Evolutionary conservation across 1,140 invertebrate species (phyloP), one percentile per base, ranked within the genome.

Genomic region (Leptinotarsa undecemlineata): DNA sequence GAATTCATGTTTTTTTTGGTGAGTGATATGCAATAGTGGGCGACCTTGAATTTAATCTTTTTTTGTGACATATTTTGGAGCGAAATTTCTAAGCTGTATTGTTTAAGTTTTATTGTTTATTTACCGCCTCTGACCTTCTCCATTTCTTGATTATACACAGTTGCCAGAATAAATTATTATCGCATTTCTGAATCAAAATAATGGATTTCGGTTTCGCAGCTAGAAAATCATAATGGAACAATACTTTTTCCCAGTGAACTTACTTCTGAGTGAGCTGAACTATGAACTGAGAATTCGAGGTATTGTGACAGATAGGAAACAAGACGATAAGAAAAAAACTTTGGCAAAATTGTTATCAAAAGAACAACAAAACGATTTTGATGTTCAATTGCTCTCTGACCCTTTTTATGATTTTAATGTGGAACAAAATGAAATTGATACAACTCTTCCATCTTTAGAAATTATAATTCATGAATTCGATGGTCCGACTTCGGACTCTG

Each of bases 221-320:
- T 26, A 26, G 23, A 26, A 26, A 26, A 5, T 26, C 23, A 26
- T 26, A 26, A 26, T 26, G 23, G 5, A 26, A 26, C 23, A 26
- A 26, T 26, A 4, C 23, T 26, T 26, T 26, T 26, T 4, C 23
- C 13, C 48, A 51, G 17, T n/a, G 3, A 14, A 63, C 6, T 20
- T 63, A 63, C 23, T 63, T 21, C 19, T 21, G 62, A 23, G 13
- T 21, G 62, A 63, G 19, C 19, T 63, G 15, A 63, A 63, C 19
- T 63, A 20, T 23, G 62, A 63, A 63, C 19, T 63, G 23, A 63
- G 19, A 63, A 63, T 63, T n/a, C 19, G 62, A 23, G 62, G 62
- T n/a, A 19, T 63, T 21, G 23, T 63, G 3, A 17, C 62, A 14
- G 62, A 63, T 14, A 14, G 62, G 14, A 63, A 63, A 13, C 5